phyloP scores from a whole-genome alignment of 2,888 invertebrate genomes.

The Boloria selene region DNA sequence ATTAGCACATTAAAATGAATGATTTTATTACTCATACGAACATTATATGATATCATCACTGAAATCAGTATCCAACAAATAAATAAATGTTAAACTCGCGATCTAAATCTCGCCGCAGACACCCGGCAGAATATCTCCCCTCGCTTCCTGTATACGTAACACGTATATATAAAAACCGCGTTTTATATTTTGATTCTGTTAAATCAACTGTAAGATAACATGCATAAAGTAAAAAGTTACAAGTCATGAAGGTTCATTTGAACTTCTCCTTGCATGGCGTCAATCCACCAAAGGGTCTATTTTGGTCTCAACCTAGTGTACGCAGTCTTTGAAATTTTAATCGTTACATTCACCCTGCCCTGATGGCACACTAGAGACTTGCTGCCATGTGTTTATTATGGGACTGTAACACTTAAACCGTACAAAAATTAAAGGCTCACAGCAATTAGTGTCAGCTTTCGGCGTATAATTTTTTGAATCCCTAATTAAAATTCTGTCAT shows the following conservation, averaged over 20 bases:
- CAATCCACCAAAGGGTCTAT: slow-evolving; percentile 72
- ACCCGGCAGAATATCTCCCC: slow-evolving; percentile 64
- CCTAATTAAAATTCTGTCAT: slow-evolving; percentile 1
- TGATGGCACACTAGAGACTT: slow-evolving; percentile 68
- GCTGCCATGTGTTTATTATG: slow-evolving; percentile 51
- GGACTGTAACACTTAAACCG: slow-evolving; percentile 30
- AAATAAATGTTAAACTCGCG: slow-evolving; percentile 56
- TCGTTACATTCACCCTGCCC: slow-evolving; percentile 78
- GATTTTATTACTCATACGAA: slow-evolving; percentile 17
- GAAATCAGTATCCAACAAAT: slow-evolving; percentile 50
- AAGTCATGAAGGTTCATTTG: slow-evolving; percentile 37
- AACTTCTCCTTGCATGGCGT: slow-evolving; percentile 48
- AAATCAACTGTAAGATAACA: slow-evolving; percentile 45
- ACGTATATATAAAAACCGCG: slow-evolving; percentile 55
- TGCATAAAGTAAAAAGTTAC: slow-evolving; percentile 59
- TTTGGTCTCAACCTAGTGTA: slow-evolving; percentile 63
- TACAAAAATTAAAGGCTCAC: slow-evolving; percentile 31
- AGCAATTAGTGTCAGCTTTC: slow-evolving; percentile 17
- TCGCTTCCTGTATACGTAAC: slow-evolving; percentile 74
- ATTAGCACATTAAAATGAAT: slow-evolving; percentile 8
- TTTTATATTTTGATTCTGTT: slow-evolving; percentile 44
- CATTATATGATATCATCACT: slow-evolving; percentile 54
- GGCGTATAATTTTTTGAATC: not conserved
- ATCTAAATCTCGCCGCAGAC: slow-evolving; percentile 70
- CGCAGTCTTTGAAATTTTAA: slow-evolving; percentile 80